Percentiles rank a stretch among this genome's conserved stretches.
phyloP scores from a whole-genome alignment of 2,888 invertebrate genomes.

The Allophyes oxyacanthae region DNA sequence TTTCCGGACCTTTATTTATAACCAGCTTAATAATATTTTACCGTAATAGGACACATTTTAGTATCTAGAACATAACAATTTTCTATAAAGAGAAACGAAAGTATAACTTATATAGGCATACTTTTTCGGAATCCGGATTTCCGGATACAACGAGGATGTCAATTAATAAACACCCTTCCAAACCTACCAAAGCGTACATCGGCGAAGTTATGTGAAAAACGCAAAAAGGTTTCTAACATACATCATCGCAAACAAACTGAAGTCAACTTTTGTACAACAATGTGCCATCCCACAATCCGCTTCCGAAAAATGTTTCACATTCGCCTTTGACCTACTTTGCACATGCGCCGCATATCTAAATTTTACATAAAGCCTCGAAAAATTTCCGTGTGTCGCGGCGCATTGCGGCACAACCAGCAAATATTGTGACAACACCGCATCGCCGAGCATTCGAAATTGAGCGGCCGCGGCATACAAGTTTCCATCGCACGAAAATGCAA shows the following conservation, averaged over 20 bases:
- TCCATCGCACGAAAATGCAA: conserved; percentile 43
- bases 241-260: conserved; percentile 52
- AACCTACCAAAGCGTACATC: conserved; percentile 15
- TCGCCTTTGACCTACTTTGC: conserved; percentile 59
- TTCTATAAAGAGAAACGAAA: too few relatives aligned
- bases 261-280: conserved; percentile 54
- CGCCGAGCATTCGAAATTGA: conserved; percentile 54
- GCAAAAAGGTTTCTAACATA: conserved; percentile 46
- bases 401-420: conserved; percentile 66
- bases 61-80: too few relatives aligned
- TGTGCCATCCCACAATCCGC: conserved; percentile 50
- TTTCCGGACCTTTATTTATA: too few relatives aligned
- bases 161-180: conserved; percentile 36
- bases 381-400: conserved; percentile 66
- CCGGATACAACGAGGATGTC: conserved; percentile 5
- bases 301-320: conserved; percentile 52
- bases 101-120: too few relatives aligned
- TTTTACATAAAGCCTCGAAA: conserved; percentile 66
- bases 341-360: conserved; percentile 59
- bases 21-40: too few relatives aligned
- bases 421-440: conserved; percentile 66
- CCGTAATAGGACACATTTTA: too few relatives aligned
- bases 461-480: conserved; percentile 34
- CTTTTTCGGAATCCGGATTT: too few relatives aligned
- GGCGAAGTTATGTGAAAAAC: conserved; percentile 35